Evolutionary conservation across 2,113 vertebrate genomes (phyloP), one percentile per base, ranked within the genome.

Genomic region (Prionailurus bengalensis): DNA sequence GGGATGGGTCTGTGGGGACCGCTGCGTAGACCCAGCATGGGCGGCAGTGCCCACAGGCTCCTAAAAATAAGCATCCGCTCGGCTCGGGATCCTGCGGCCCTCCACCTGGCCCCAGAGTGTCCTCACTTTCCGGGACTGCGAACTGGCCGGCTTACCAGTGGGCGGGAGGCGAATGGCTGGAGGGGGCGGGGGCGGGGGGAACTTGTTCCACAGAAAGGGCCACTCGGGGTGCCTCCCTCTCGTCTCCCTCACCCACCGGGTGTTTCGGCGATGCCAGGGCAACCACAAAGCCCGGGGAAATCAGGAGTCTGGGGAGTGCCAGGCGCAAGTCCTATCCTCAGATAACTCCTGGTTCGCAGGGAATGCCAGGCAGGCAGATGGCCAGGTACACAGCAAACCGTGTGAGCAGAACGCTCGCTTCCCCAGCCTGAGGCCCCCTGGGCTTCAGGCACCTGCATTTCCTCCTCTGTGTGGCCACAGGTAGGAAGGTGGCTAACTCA

Each of bases 61-160:
- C 97, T 90, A 89, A 96, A 97, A 95, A 95, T 91, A 96, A 94
- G 84, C 92, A 89, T 96, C 86, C 45, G 71, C 76, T 93, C 74
- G 7, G 61, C 95, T 48, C 36, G 4, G 90, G 83, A n/a, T 79
- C 97, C 98, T 45, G 94, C 97, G 58, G 97, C 45, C 90, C 65
- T 89, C 96, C 97, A 98, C 96, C 97, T 98, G 97, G 91, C 89
- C 89, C 36, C 25, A 16, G 85, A 83, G 85, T 13, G 10, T 27
- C 94, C 86, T 65, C 3, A 0, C 87, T 84, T 95, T 95, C 95
- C 63, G 25, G 5, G 63, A 19, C 65, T 61, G 68, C 4, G 63
- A 7, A 10, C 79, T 51, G 92, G 89, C 91, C 25, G 79, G 48
- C 76, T 61, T 83, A 71, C 82, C 7, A n/a, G 68, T 12, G 53